Evolutionary conservation across 1,140 invertebrate genomes (phyloP), one percentile per base, ranked within the genome.

Genomic region (Psilanteris sp.): DNA sequence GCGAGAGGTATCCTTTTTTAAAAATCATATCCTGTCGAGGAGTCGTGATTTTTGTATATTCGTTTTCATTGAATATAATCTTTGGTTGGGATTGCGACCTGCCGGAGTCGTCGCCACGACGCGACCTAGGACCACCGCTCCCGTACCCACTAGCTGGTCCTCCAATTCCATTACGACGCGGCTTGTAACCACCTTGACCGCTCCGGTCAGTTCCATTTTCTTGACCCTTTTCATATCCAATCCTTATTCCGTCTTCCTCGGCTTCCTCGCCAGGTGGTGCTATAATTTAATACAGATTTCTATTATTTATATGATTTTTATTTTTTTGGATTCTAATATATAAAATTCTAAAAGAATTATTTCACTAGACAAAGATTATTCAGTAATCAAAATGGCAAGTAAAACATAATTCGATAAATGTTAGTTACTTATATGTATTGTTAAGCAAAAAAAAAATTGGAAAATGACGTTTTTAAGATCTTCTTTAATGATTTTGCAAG

Each of bases 21-120:
- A 93, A 93, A 52, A 93, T 84, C n/a, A 93, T 90, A 76, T 93
- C 92, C 82, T 93, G 92, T 41, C 92, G 85, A 4, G 92, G 92
- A 0, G 92, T 93, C 5, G 91, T 92, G 67, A 93, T 93, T 73
- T 91, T 90, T 50, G 92, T 93, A 80, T 93, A 93, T 83, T 93
- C 92, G 71, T 92, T 92, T 36, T 88, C 86, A 70, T 89, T 84
- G 67, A 88, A 88, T 8, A 83, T 81, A 6, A 83, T 80, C 43
- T 86, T 86, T 0, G 82, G 80, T 7, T 85, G 83, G 0, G 79
- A 80, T 8, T 81, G 67, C 0, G 81, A 82, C 1, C 78, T 80
- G 4, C 67, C 50, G 10, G 81, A 81, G 3, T 84, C 81, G 11
- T 83, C 80, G 0, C 76, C 54, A 7, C 80, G 79, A 18, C 81